Base-by-base conservation (phyloP, 35 echinoderm and acorn worm species). In the Lytechinus variegatus region DNA sequence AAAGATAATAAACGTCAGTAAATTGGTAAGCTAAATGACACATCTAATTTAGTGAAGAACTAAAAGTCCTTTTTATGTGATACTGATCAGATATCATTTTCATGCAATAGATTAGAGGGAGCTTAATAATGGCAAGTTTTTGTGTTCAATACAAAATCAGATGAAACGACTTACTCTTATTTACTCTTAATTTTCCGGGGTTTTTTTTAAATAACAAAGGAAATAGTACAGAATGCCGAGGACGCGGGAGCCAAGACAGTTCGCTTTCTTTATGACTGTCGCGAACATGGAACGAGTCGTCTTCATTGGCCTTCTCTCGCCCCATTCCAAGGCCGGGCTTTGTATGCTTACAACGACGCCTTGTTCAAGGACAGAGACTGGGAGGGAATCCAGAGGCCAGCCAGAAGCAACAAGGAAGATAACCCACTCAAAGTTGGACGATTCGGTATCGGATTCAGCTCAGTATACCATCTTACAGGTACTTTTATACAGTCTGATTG, bases 381-480 rank as follows among this genome's bases (percentile, higher is more conserved):
- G 98, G 24, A 54, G 5, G 95, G 87, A 5, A 99, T 99, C 16
- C 98, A 99, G 92, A 90, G 66, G 9, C 98, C 98, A 28, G 94
- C 95, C 16, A 54, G 95, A 29, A 99, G 98, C 94, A 92, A 92
- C 21, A 99, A 99, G 92, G 53, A 58, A 27, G 97, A 99, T 29
- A 91, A 99, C 94, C 96, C 91, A 0, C 95, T 96, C 0, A 99
- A 99, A 91, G 98, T 99, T 95, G 98, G 98, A 14, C 91, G 96
- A 89, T 99, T 99, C 91, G 98, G 98, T 16, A 94, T 99, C 9
- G 98, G 98, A 33, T 99, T 99, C 61, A 97, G 87, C 54, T 99
- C 98, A 27, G 93, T 99, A 29, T 99, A 97, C 86, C 98, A 99
- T 95, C 21, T 99, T n/a, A 99, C 98, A 56, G 98, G 96, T 99